A percentile compares a stretch with the other conserved stretches of the same genome.
phyloP scores from a whole-genome alignment of 1,140 invertebrate species.

The Medauroidea extradentata region DNA sequence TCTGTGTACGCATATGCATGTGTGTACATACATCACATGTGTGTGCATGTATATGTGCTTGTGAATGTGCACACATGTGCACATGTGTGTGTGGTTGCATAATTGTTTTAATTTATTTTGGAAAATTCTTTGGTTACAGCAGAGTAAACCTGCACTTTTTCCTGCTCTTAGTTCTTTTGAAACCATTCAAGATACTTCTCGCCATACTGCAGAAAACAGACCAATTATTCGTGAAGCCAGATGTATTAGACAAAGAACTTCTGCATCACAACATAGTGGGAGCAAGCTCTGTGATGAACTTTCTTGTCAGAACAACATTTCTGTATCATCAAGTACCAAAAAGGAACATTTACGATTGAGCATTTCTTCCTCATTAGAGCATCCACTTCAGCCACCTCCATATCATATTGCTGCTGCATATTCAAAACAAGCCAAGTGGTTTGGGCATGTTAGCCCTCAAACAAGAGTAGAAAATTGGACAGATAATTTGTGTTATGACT shows the following conservation, averaged over 20 bases:
- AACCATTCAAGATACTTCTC: too few species aligned
- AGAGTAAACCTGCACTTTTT: too few species aligned
- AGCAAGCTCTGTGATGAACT: background rate
- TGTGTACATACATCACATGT: too few species aligned
- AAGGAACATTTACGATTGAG: background rate
- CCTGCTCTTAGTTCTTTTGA: too few species aligned
- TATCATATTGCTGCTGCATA: slow-evolving; percentile 65
- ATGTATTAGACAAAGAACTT: slow-evolving; percentile 29
- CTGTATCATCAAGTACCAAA: background rate
- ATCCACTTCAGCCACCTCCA: slow-evolving; percentile 50
- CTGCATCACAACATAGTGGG: background rate
- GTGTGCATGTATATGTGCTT: too few species aligned
- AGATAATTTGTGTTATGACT: too few species aligned
- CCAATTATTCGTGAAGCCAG: slow-evolving; percentile 45
- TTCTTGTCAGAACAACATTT: background rate
- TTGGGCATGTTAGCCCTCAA: slow-evolving; percentile 32
- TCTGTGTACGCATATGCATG: too few species aligned
- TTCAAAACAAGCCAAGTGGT: slow-evolving; percentile 57
- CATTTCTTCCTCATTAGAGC: background rate
- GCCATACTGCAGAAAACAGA: slow-evolving; percentile 34
- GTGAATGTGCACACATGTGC: too few species aligned
- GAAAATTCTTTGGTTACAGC: too few species aligned
- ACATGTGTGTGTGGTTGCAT: too few species aligned
- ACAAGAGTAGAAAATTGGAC: too few species aligned
- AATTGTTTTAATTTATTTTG: too few species aligned